Evolutionary conservation across 2,113 vertebrate species (phyloP).

Genomic region (Elachura formosa): DNA sequence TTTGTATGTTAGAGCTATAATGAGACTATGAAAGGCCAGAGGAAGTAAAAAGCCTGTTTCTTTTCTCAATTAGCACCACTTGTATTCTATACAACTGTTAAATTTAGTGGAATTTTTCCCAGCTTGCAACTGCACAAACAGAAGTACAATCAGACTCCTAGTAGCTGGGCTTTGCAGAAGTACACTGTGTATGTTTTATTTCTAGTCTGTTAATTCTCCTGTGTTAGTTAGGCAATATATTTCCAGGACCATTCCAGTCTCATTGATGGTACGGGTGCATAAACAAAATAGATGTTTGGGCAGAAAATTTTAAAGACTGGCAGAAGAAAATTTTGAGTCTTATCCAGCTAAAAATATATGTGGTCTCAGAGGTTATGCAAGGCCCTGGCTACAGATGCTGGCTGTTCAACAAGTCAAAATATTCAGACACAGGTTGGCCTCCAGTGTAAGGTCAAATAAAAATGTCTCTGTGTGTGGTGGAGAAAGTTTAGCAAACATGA

Average conservation of each 20-base stretch:
- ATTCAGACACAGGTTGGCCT: constrained; percentile 17
- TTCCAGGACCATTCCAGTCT: neutral
- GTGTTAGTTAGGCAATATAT: neutral
- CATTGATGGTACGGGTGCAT: neutral
- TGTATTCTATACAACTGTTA: neutral
- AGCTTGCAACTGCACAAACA: neutral
- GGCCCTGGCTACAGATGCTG: constrained; percentile 28
- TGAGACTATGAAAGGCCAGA: neutral
- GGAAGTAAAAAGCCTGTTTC: neutral
- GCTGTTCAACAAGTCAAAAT: constrained; percentile 7
- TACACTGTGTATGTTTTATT: neutral
- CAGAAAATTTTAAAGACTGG: neutral
- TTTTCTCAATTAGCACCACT: neutral
- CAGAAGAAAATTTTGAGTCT: neutral
- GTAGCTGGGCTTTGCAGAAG: neutral
- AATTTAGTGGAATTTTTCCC: neutral
- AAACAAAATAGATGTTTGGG: neutral
- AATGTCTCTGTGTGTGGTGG: constrained; percentile 21
- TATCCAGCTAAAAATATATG: constrained; percentile 24
- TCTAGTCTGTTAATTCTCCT: neutral
- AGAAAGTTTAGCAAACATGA: neutral
- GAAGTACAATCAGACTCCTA: neutral
- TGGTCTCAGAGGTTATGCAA: constrained; percentile 28
- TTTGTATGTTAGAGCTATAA: neutral
- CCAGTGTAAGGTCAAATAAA: constrained; percentile 34